These are phyloP conservation scores for Cerceris rybyensis DNA, from an alignment of 2,888 invertebrate species.

Conservation along the genomic window DNA sequence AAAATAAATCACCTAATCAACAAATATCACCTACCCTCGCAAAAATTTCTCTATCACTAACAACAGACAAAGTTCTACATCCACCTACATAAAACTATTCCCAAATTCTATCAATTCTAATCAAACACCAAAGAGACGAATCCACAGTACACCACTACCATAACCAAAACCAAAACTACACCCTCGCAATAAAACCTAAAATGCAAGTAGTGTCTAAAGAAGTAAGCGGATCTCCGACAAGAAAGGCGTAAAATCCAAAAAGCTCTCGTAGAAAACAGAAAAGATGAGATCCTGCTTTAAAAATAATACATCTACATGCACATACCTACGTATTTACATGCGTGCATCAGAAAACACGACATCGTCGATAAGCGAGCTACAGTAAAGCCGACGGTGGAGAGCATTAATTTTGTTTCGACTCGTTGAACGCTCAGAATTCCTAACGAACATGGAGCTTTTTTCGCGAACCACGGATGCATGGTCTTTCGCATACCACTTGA, in stretches of 20 bases:
- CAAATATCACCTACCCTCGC: too few relatives aligned
- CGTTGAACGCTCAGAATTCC: slow-evolving; percentile 50
- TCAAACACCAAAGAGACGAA: too few relatives aligned
- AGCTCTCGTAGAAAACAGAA: slow-evolving; percentile 6
- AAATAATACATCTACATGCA: background rate
- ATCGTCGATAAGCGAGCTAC: background rate
- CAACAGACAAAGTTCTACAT: too few relatives aligned
- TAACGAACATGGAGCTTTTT: slow-evolving; percentile 53
- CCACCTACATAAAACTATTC: too few relatives aligned
- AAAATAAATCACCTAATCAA: too few relatives aligned
- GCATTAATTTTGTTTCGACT: slow-evolving; percentile 52
- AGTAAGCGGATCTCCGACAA: background rate
- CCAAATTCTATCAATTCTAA: too few relatives aligned
- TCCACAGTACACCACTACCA: too few relatives aligned
- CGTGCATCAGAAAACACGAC: background rate
- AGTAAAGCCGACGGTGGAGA: slow-evolving; percentile 12
- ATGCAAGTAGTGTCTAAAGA: too few relatives aligned
- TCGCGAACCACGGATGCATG: slow-evolving; percentile 33
- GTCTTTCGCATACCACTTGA: slow-evolving; percentile 49
- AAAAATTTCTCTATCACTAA: too few relatives aligned
- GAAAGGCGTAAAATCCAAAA: slow-evolving; percentile 1
- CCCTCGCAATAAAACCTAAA: too few relatives aligned
- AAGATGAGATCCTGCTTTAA: background rate
- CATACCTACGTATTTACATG: background rate
- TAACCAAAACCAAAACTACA: too few relatives aligned